Evolutionary conservation across 2,888 invertebrate genomes (phyloP).

Genomic region (Clunio marinus): DNA sequence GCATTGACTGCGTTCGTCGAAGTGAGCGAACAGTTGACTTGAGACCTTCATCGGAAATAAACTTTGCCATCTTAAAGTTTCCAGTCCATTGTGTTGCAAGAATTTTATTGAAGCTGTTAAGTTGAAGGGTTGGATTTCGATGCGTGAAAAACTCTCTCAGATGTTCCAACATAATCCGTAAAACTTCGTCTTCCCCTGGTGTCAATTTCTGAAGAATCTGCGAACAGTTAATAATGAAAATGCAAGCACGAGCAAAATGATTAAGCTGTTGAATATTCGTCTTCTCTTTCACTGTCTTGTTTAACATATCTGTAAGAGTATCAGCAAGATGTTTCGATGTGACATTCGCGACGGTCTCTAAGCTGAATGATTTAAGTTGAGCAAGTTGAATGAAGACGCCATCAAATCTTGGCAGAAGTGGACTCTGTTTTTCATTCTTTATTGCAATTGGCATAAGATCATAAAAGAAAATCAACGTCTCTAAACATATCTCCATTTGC

Average conservation of each 20-base stretch:
- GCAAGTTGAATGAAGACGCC: conserved; percentile 16
- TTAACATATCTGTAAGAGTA: conserved; percentile 34
- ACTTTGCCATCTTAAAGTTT: conserved; percentile 57
- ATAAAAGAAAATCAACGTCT: conserved; percentile 65
- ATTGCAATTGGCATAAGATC: conserved; percentile 63
- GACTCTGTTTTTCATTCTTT: conserved; percentile 54
- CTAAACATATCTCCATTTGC: conserved; percentile 62
- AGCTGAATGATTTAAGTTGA: conserved; percentile 29
- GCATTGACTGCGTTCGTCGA: conserved; percentile 63
- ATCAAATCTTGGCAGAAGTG: conserved; percentile 41
- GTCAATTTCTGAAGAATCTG: conserved; percentile 24
- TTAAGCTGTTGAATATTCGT: conserved; percentile 23
- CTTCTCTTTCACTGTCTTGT: conserved; percentile 31
- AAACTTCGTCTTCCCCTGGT: conserved; percentile 41
- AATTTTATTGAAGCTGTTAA: conserved; percentile 61
- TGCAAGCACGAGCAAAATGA: conserved; percentile 17
- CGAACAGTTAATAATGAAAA: conserved; percentile 29
- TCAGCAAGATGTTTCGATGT: conserved; percentile 23
- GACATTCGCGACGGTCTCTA: conserved; percentile 31
- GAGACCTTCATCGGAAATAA: conserved; percentile 60
- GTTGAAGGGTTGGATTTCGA: conserved; percentile 54
- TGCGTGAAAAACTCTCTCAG: conserved; percentile 45
- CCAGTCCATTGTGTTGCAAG: conserved; percentile 64
- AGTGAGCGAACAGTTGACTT: conserved; percentile 60
- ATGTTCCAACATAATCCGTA: conserved; percentile 43